Evolutionary conservation across 2,888 invertebrate species (phyloP), one percentile per base, ranked within the genome.

Genomic region (Mimas tiliae): DNA sequence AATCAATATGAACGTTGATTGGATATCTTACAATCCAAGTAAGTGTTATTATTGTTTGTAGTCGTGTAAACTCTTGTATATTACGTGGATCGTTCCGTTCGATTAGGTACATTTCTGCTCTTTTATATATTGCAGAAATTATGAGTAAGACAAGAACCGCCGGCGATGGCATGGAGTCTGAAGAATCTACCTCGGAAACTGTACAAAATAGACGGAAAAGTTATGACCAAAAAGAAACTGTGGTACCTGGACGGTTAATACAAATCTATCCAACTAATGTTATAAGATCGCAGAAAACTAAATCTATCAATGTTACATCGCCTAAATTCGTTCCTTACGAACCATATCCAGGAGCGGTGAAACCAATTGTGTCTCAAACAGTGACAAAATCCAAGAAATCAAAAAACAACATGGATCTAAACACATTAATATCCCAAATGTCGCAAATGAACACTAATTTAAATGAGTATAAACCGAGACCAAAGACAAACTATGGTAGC

Each of bases 251-350:
- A 11, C 85, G 91, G 9, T 81, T 93, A 8, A 82, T 93, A 19
- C 92, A 93, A 77, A 77, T 93, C n/a, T 92, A 83, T 71, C 85
- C 96, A 63, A 96, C 96, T 12, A 95, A 95, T 75, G 91, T 95
- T 70, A 89, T 96, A 47, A 94, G 89, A 65, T 90, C 94, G 16
- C 93, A 94, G 53, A 95, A 94, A 73, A 95, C 94, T 75, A 93
- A 93, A 63, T 90, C 93, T 52, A 91, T 91, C 70, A 87, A 94
- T 63, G 86, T 95, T 12, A 96, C 95, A 78, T 96, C 96, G 73
- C 97, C 97, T 0, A 97, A 96, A 82, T 98, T 98, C 86, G 95
- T 98, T 47, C 98, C 98, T 0, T 97, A 97, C 75, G 98, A 98
- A 81, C 98, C 98, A 0, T 98, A 98, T 81, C 96, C 97, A 79